Base-by-base conservation (phyloP, 2,113 vertebrate genomes). In the Artemisiospiza belli region DNA sequence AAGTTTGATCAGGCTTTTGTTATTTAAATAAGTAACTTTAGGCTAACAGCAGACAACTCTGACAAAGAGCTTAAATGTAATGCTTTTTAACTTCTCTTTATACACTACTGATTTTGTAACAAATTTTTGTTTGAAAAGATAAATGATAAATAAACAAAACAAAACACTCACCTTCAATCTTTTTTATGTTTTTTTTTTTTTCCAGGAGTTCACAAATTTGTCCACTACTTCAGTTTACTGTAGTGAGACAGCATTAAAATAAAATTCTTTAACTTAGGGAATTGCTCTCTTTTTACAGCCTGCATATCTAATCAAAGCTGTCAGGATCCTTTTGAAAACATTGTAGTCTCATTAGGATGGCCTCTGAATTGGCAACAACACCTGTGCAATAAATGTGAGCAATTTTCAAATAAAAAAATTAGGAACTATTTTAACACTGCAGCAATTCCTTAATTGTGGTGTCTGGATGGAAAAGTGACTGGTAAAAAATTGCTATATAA, bases 11-110 rank as follows among this genome's bases (percentile, higher is more conserved):
- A 28, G 43, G 25, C 25, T 43, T 79, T 89, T 89, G n/a, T 91
- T 79, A 79, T 83, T 95, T 74, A 73, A 95, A 62, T 87, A 83
- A 54, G 31, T 74, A 76, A 90, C 51, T 87, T 76, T 13, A 72
- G 67, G 39, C 43, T 81, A 72, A 46, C 33, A 78, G 54, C 44
- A 68, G 66, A 54, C 43, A 51, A 27, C n/a, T 23, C 15, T 51
- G 78, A 83, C 35, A 68, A 69, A 78, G 30, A 79, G 22, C 74
- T 88, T 66, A 69, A 95, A 75, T 87, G 18, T 3, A 78, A 74
- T 37, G 63, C 16, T 91, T 92, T 82, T 66, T 8, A 69, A 72
- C 31, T 10, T 2, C 30, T 4, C 16, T 66, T 64, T 75, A 10
- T 70, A 51, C 18, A 69, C 30, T 39, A 66, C 5, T 62, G 7